Base-by-base conservation (phyloP, 2,797 vertebrate genomes). In the Smutsia temminckii region DNA sequence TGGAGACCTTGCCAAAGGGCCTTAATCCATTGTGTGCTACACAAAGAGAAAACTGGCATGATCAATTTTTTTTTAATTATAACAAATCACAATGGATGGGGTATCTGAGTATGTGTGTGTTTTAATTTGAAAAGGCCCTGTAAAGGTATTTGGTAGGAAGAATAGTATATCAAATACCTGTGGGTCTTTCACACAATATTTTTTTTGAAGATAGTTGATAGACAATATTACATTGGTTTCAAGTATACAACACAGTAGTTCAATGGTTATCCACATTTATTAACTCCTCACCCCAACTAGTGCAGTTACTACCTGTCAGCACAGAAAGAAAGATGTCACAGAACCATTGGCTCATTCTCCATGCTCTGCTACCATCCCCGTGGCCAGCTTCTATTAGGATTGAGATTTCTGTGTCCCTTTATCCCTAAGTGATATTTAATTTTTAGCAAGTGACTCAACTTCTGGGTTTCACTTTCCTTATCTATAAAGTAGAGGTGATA, bases 1-100 rank as follows among this genome's bases (percentile, higher is more conserved):
- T 91, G 89, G 64, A 96, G 55, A 96, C 46, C 66, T 93, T 92
- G 75, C 68, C 68, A 95, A 94, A 93, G 42, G 84, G 93, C 46
- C 34, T 94, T 68, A 72, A 77, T 96, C 37, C 34, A 85, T 94
- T 68, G 37, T 64, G 29, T 74, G n/a, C 37, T 84, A 85, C n/a
- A 80, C 18, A 78, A 95, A 95, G n/a, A 84, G 37, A 92, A 93
- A 95, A 92, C 68, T 80, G 86, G 91, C 86, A 89, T 83, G 53
- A 83, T 61, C 40, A 78, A 37, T 42, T 81, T 64, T 83, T 93
- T 93, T 90, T 64, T 40, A 49, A 34, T 66, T 90, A 93, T 40
- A 88, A 89, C 66, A 29, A 97, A 93, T 42, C 61, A 53, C 25
- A 85, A 2, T 89, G 53, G 53, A 7, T 80, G 91, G 68, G 6